These are phyloP conservation scores for Ctenomys sociabilis DNA, from an alignment of 2,113 vertebrate genomes.

Conservation along the genomic window DNA sequence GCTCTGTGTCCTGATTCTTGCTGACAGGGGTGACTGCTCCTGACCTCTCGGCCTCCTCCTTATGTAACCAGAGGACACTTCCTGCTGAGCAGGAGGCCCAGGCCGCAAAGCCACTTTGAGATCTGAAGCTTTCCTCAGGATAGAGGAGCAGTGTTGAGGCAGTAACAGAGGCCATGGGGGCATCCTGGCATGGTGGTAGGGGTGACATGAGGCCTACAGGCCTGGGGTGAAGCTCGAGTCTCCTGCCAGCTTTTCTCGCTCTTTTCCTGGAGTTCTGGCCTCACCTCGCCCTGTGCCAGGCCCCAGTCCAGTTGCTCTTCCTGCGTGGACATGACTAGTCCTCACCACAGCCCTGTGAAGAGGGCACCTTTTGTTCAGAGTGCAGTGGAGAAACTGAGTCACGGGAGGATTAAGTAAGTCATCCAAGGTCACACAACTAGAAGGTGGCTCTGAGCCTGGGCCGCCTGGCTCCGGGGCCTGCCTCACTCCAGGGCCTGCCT, in stretches of 20 bases:
- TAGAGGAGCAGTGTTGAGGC: background rate
- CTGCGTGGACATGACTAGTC: rapidly evolving
- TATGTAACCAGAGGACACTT: background rate
- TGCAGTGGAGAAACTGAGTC: slow-evolving; percentile 10
- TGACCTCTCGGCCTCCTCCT: background rate
- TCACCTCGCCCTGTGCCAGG: rapidly evolving
- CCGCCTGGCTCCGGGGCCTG: background rate
- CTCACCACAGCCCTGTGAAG: background rate
- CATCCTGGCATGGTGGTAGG: background rate
- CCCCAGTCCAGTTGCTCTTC: rapidly evolving
- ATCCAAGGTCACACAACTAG: background rate
- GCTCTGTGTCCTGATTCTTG: background rate
- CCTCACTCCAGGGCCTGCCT: background rate
- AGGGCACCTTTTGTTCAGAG: background rate
- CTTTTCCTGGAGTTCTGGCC: background rate
- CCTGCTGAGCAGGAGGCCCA: background rate
- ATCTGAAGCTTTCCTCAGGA: background rate
- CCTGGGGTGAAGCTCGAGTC: background rate
- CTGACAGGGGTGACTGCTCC: background rate
- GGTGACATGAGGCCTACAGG: background rate
- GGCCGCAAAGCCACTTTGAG: background rate
- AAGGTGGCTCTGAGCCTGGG: background rate
- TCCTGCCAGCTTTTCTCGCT: background rate
- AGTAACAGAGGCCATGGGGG: background rate
- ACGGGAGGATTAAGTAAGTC: background rate